Evolutionary conservation across 2,113 vertebrate species (phyloP).

Genomic region (Gasterosteus nipponicus): DNA sequence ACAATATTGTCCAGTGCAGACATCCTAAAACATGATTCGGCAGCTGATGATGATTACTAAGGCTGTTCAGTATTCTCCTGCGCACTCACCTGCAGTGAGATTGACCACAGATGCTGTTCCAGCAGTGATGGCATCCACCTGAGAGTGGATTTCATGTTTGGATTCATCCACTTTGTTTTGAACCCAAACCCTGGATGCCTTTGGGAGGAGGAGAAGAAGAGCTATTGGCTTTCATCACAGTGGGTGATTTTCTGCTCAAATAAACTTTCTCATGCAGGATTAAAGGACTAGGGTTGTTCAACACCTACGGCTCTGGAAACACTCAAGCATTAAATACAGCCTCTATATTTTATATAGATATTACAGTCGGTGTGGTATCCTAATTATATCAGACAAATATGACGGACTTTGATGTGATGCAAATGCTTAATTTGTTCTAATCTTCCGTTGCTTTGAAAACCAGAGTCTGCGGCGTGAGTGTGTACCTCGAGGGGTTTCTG

Average conservation of each 20-base stretch:
- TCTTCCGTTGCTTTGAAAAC: constrained; percentile 23
- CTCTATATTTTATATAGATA: no score
- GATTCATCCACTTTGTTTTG: constrained; percentile 99
- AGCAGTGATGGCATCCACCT: constrained; percentile 98
- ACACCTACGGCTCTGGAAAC: constrained; percentile 59
- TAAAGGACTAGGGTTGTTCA: constrained; percentile 53
- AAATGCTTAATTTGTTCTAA: constrained; percentile 30
- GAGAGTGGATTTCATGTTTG: constrained; percentile 99
- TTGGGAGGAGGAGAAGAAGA: constrained; percentile 50
- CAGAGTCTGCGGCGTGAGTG: constrained; percentile 19
- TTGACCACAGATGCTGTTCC: constrained; percentile 99
- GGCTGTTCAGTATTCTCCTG: constrained; percentile 23
- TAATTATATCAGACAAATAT: constrained; percentile 54
- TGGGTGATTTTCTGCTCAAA: constrained; percentile 55
- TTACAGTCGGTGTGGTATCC: constrained; percentile 33
- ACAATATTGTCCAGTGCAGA: constrained; percentile 1
- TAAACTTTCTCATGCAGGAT: constrained; percentile 59
- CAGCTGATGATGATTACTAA: constrained; percentile 1
- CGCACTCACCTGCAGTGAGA: constrained; percentile 93
- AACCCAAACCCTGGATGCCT: constrained; percentile 98
- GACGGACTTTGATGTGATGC: constrained; percentile 35
- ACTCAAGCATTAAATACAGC: constrained; percentile 50
- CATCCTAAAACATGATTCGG: constrained; percentile 2
- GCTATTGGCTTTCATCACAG: constrained; percentile 65
- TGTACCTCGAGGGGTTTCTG: constrained; percentile 1